These are phyloP conservation scores for Luperina nickerlii DNA, from an alignment of 2,888 invertebrate genomes.

Conservation along the genomic window DNA sequence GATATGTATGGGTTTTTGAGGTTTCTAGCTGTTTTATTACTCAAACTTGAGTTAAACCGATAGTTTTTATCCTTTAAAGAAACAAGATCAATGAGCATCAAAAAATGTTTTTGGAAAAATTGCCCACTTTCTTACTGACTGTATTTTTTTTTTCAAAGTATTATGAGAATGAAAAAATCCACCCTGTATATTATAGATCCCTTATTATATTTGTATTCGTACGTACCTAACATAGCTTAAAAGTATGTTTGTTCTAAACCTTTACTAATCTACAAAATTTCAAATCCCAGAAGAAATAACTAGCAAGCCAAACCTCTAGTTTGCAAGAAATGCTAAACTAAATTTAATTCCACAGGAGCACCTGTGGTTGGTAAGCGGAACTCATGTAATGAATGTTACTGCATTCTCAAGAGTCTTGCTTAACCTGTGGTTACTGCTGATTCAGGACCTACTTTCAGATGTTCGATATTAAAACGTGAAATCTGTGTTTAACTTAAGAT, in stretches of 20 bases:
- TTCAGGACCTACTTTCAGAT: constrained; percentile 30
- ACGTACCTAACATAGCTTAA: neutral
- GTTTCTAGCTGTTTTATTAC: neutral
- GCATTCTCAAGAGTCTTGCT: constrained; percentile 49
- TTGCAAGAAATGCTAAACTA: constrained; percentile 45
- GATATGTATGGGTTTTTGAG: neutral
- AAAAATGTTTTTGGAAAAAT: neutral
- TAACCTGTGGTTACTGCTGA: constrained; percentile 46
- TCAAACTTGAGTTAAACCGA: neutral
- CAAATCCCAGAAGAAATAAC: neutral
- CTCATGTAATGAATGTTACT: constrained; percentile 64
- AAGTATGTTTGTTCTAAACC: neutral
- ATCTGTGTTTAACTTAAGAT: constrained; percentile 33
- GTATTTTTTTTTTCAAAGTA: neutral
- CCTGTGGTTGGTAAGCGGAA: constrained; percentile 47
- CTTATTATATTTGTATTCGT: neutral
- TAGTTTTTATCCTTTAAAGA: neutral
- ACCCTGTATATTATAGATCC: neutral
- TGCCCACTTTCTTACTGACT: neutral
- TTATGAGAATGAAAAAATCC: neutral
- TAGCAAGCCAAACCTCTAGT: neutral
- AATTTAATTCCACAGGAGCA: constrained; percentile 55
- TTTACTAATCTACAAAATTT: neutral
- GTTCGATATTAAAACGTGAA: constrained; percentile 30
- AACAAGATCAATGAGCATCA: neutral